Evolutionary conservation across 2,113 vertebrate genomes (phyloP).

Genomic region (Aix galericulata): DNA sequence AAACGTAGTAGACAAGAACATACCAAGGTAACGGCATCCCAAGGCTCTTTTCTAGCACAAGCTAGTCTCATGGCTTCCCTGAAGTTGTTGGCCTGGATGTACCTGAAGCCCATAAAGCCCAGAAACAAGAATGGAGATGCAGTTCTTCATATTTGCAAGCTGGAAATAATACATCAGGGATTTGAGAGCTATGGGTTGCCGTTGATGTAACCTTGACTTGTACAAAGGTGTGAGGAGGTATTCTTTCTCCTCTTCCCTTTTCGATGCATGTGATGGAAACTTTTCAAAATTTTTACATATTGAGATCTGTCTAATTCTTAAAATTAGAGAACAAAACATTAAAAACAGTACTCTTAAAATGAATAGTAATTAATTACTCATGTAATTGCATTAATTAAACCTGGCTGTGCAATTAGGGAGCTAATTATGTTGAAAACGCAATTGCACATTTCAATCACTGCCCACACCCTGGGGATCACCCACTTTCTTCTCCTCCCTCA

Average conservation of each 20-base stretch:
- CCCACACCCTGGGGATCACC: constrained; percentile 50
- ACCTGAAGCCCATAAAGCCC: not conserved
- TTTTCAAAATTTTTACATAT: constrained; percentile 32
- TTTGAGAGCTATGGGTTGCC: not conserved
- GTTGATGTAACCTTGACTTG: not conserved
- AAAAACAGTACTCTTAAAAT: constrained; percentile 51
- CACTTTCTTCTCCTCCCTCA: not conserved
- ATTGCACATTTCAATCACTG: constrained; percentile 44
- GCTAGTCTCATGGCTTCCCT: not conserved
- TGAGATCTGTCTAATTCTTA: constrained; percentile 57
- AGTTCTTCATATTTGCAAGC: not conserved
- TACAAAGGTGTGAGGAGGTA: not conserved
- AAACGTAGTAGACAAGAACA: not conserved
- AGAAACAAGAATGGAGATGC: not conserved
- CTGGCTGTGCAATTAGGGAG: constrained; percentile 63
- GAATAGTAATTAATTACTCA: constrained; percentile 65
- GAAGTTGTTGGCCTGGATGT: not conserved
- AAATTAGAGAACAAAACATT: constrained; percentile 50
- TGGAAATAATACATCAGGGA: not conserved
- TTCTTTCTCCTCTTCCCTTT: not conserved
- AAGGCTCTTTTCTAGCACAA: not conserved
- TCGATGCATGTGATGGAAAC: constrained; percentile 2
- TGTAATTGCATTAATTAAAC: constrained; percentile 64
- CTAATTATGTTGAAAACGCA: constrained; percentile 68
- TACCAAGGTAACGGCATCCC: not conserved